Percentiles rank a stretch among this genome's conserved stretches.
Evolutionary conservation across 2,113 vertebrate species (phyloP).

Genomic region (Tragelaphus scriptus): DNA sequence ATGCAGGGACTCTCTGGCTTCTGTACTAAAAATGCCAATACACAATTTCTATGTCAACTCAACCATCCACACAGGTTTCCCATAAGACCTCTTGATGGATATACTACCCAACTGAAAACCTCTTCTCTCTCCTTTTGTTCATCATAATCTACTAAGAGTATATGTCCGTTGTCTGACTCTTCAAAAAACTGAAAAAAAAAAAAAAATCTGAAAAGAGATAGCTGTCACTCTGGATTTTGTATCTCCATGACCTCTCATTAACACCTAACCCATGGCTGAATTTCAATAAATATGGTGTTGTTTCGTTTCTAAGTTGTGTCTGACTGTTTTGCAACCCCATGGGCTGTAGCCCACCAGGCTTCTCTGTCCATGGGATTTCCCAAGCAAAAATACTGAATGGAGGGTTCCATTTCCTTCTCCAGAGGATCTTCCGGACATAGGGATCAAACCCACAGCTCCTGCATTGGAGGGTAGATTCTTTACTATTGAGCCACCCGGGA

Average conservation of each 20-base stretch:
- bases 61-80: background rate
- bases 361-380: background rate
- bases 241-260: background rate
- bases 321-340: background rate
- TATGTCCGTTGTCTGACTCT: background rate
- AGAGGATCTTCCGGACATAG: background rate
- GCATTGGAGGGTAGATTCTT: background rate
- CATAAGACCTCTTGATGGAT: background rate
- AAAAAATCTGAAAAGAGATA: background rate
- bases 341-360: background rate
- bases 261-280: background rate
- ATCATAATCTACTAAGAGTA: accelerated
- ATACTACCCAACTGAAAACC: background rate
- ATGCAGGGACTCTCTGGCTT: background rate
- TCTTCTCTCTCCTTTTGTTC: background rate
- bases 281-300: background rate
- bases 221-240: background rate
- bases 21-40: background rate
- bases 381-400: background rate
- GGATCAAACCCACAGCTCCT: background rate
- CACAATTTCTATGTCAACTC: background rate
- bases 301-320: background rate
- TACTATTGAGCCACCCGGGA: background rate
- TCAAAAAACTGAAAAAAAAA: background rate
- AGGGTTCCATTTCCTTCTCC: background rate